These are phyloP conservation scores for Montipora capricornis DNA, from an alignment of 64 coral and sea anemone species.

Conservation along the genomic window DNA sequence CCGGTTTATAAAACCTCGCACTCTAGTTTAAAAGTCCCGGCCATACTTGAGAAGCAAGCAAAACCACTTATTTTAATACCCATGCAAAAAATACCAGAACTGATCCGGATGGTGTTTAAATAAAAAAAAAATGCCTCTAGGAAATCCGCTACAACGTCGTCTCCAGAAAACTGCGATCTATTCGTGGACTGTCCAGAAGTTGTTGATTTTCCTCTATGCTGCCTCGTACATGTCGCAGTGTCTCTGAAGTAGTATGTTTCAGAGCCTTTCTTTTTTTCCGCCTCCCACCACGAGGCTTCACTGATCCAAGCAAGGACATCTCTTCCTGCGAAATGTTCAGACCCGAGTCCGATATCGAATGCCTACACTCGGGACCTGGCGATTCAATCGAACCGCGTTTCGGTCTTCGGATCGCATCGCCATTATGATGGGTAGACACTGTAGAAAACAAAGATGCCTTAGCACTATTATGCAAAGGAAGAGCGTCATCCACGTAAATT, in stretches of 20 bases:
- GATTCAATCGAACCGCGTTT: constrained; percentile 19
- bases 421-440: neutral
- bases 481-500: neutral
- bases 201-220: neutral
- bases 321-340: constrained; percentile 49
- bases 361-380: constrained; percentile 16
- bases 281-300: constrained; percentile 23
- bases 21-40: too few species aligned
- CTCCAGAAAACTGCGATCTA: constrained; percentile 27
- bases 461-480: neutral
- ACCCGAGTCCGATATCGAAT: constrained; percentile 34
- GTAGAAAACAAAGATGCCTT: neutral
- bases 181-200: neutral
- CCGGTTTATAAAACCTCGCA: too few species aligned
- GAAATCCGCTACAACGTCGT: constrained; percentile 1
- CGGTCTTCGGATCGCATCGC: neutral
- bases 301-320: constrained; percentile 23
- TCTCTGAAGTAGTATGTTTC: constrained; percentile 28
- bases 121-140: neutral
- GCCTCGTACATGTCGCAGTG: neutral
- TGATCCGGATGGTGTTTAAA: neutral
- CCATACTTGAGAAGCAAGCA: too few species aligned
- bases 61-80: neutral
- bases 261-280: constrained; percentile 20
- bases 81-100: neutral